These are phyloP conservation scores for Ametastegia equiseti DNA, from an alignment of 2,888 invertebrate genomes.

Conservation along the genomic window DNA sequence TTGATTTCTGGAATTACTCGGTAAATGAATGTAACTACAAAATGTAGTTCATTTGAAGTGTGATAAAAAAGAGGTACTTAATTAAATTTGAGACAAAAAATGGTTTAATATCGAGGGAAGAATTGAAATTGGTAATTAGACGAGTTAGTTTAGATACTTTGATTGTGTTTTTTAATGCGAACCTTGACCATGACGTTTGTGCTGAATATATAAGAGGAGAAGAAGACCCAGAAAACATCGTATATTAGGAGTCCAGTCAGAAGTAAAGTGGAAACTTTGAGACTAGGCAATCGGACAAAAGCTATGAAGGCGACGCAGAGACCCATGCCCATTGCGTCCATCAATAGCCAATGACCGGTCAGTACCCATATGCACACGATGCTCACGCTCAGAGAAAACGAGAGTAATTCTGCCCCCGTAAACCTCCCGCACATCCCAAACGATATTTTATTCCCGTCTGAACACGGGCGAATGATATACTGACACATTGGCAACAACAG, in stretches of 20 bases:
- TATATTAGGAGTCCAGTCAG: conserved; percentile 95
- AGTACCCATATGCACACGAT: conserved; percentile 98
- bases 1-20: no score
- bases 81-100: no score
- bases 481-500: conserved; percentile 98
- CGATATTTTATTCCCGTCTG: conserved; percentile 90
- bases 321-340: conserved; percentile 99
- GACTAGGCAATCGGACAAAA: conserved; percentile 95
- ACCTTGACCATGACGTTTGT: conserved; percentile 99
- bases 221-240: conserved; percentile 99
- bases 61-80: no score
- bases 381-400: conserved; percentile 93
- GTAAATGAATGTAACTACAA: no score
- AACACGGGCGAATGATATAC: conserved; percentile 92
- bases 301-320: conserved; percentile 98
- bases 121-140: no score
- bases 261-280: conserved; percentile 96
- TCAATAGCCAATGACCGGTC: conserved; percentile 98
- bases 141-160: no score
- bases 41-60: no score
- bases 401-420: conserved; percentile 95
- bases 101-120: no score
- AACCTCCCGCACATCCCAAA: conserved; percentile 96
- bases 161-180: conserved; percentile 77
- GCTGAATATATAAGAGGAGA: conserved; percentile 98